Evolutionary conservation across 2,797 vertebrate genomes (phyloP), one percentile per base, ranked within the genome.

Genomic region (Poliocrania exsul): DNA sequence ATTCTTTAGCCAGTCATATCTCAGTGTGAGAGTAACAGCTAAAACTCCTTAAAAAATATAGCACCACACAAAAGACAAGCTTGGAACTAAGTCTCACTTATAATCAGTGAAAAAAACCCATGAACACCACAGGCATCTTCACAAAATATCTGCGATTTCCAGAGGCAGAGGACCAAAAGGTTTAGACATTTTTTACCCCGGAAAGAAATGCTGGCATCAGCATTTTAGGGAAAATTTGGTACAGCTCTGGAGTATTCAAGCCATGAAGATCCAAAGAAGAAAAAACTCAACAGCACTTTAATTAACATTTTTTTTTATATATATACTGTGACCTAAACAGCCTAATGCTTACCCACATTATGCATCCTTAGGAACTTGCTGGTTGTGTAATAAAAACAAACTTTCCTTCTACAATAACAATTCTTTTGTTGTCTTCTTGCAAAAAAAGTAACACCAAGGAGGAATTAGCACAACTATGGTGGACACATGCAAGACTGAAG

Each of bases 151-250:
- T 18, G 46, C 12, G 21, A 31, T 56, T 72, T 69, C 67, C 66
- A 66, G n/a, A 26, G 35, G 40, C 37, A 82, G 38, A 72, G 35
- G 31, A 67, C 4, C 53, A 91, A 47, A 66, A 42, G 8, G 23
- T 19, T 44, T 33, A 50, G 12, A 13, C 56, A 11, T 8, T 35
- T 66, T 5, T 2, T 5, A 1, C 6, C 20, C 35, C 33, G 0
- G 5, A 50, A 91, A 86, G 35, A 92, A 86, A 81, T 62, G 18
- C 24, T 66, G 18, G 42, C 31, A 75, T 37, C 47, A 75, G 5
- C 5, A n/a, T 28, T 81, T 47, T 16, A 64, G 25, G n/a, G 46
- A 62, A 40, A 24, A 6, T 10, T 20, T 56, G 6, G 40, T 47
- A 47, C 4, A 26, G 6, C 35, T 81, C 72, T 54, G 16, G 44